phyloP scores from a whole-genome alignment of 2,797 vertebrate genomes.

The Iguana delicatissima region DNA sequence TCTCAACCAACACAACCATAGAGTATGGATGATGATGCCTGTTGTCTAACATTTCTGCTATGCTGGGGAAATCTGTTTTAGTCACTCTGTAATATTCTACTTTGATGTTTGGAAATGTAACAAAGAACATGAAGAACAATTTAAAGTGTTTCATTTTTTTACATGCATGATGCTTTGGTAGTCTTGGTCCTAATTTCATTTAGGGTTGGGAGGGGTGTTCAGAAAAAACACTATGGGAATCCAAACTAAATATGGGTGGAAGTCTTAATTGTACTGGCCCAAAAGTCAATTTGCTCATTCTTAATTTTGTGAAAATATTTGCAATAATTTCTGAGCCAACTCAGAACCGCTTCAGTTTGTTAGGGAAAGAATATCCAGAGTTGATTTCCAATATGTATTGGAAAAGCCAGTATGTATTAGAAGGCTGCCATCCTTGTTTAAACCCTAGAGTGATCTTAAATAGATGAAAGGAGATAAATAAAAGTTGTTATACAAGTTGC shows the following conservation, averaged over 20 bases:
- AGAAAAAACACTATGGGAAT: conserved; percentile 64
- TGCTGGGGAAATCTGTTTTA: too few species aligned
- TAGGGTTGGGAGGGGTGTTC: conserved; percentile 58
- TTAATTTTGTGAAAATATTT: conserved; percentile 74
- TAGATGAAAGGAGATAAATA: not conserved
- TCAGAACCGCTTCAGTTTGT: conserved; percentile 59
- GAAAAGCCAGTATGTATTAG: conserved; percentile 1
- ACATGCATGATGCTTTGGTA: conserved; percentile 40
- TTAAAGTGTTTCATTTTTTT: conserved; percentile 47
- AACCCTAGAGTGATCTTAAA: conserved; percentile 55
- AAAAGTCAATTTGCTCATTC: conserved; percentile 68
- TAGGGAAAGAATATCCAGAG: conserved; percentile 65
- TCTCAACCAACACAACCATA: not conserved
- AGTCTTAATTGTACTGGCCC: conserved; percentile 63
- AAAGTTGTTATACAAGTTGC: too few species aligned
- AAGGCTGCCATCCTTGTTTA: conserved; percentile 32
- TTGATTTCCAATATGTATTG: conserved; percentile 41
- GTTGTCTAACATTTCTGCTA: not conserved
- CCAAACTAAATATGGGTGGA: conserved; percentile 72
- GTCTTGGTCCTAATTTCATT: conserved; percentile 68
- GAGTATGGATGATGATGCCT: not conserved
- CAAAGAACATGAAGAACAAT: conserved; percentile 47
- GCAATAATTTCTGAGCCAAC: conserved; percentile 56
- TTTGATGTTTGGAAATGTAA: conserved; percentile 37
- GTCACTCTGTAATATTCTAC: conserved; percentile 10